These are phyloP conservation scores for Drosophila glabriapex DNA, from an alignment of 2,888 invertebrate species.

Conservation along the genomic window DNA sequence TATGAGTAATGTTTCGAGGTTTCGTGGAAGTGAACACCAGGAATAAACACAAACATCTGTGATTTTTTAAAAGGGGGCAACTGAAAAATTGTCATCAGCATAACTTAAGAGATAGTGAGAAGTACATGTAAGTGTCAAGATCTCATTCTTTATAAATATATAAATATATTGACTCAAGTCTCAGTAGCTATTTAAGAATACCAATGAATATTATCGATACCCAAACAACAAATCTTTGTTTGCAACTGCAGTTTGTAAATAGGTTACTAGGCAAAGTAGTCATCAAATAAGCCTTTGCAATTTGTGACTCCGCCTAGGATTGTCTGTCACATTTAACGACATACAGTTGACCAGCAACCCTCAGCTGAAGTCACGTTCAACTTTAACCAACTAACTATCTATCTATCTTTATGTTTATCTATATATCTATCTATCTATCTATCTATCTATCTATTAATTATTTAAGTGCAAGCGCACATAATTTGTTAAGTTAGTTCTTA, in stretches of 20 bases:
- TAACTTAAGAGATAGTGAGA: background rate
- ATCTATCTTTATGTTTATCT: background rate
- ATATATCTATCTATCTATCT: background rate
- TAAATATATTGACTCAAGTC: background rate
- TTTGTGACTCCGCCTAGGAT: too few relatives aligned
- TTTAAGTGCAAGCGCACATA: background rate
- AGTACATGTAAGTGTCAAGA: background rate
- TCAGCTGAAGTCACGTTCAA: background rate
- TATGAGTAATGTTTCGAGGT: background rate
- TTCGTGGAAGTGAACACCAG: background rate
- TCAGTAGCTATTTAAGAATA: background rate
- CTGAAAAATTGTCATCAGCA: background rate
- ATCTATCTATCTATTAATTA: background rate
- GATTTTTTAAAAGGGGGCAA: background rate
- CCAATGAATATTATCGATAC: background rate
- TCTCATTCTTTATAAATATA: background rate
- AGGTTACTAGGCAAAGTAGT: too few relatives aligned
- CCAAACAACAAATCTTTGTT: background rate
- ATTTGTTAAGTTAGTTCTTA: background rate
- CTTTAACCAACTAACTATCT: background rate
- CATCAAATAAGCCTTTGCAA: too few relatives aligned
- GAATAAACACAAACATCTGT: background rate
- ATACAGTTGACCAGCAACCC: background rate
- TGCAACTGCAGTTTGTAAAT: too few relatives aligned
- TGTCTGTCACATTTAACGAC: too few relatives aligned